Evolutionary conservation across 2,888 invertebrate genomes (phyloP).

Genomic region (Drosophila tripunctata): DNA sequence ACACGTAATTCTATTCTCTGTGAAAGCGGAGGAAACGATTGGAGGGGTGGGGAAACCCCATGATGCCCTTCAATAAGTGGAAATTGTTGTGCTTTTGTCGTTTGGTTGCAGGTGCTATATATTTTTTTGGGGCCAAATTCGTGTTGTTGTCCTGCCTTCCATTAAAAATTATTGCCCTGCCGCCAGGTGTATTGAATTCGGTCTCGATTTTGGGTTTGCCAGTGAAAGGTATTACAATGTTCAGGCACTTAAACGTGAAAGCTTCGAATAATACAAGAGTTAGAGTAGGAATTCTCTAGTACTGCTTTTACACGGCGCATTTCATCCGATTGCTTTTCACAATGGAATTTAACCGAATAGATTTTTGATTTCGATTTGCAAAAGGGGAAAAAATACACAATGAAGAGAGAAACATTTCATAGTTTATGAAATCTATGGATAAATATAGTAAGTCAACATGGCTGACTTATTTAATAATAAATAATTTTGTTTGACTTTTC

Average conservation of each 20-base stretch:
- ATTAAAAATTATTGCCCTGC: conserved; percentile 33
- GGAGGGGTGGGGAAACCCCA: neutral
- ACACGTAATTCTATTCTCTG: conserved; percentile 51
- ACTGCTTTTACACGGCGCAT: neutral
- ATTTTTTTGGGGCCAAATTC: conserved; percentile 11
- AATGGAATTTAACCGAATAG: neutral
- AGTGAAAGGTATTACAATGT: conserved; percentile 6
- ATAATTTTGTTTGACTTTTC: neutral
- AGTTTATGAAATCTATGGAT: too few species aligned
- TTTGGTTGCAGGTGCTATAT: conserved; percentile 19
- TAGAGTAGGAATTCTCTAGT: neutral
- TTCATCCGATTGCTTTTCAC: neutral
- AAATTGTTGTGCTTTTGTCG: conserved; percentile 35
- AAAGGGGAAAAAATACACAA: too few species aligned
- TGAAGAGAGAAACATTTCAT: too few species aligned
- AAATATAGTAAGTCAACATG: too few species aligned
- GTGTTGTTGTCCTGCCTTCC: conserved; percentile 6
- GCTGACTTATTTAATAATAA: neutral
- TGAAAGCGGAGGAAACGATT: neutral
- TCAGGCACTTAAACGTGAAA: conserved; percentile 15
- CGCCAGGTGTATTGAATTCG: conserved; percentile 11
- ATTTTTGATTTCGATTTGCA: neutral
- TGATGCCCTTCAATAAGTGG: conserved; percentile 1
- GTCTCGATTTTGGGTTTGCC: neutral
- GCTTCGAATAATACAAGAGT: neutral